Conservation (phyloP, 2,113 vertebrate species). For the Zingel zingel region DNA sequence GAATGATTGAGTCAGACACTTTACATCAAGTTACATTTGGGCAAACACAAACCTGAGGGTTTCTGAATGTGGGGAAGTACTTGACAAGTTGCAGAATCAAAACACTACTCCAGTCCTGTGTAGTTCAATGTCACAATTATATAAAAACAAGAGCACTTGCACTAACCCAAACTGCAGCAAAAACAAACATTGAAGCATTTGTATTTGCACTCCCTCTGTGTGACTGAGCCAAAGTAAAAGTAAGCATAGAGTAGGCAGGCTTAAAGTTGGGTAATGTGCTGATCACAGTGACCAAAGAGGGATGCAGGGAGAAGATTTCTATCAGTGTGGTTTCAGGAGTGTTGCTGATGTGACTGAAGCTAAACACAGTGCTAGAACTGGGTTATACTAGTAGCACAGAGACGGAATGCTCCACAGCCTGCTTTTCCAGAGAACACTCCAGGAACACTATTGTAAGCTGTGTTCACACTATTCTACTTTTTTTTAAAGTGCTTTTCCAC, state of each 20-base stretch:
- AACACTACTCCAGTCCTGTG: not conserved
- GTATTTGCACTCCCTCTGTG: not conserved
- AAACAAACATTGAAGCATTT: not conserved
- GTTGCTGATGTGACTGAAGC: slow-evolving; percentile 11
- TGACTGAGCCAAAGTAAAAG: not conserved
- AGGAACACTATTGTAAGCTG: slow-evolving; percentile 29
- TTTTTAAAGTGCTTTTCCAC: slow-evolving; percentile 45
- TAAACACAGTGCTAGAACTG: slow-evolving; percentile 23
- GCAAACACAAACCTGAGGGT: not conserved
- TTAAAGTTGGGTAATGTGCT: not conserved
- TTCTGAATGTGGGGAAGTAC: not conserved
- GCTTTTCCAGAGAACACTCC: slow-evolving; percentile 40
- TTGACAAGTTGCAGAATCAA: slow-evolving; percentile 1
- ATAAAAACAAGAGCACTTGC: not conserved
- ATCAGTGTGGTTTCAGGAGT: slow-evolving; percentile 13
- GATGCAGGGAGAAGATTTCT: slow-evolving; percentile 11
- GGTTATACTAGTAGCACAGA: slow-evolving; percentile 41
- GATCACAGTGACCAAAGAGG: slow-evolving; percentile 26
- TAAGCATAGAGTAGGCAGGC: not conserved
- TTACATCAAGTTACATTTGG: slow-evolving; percentile 9
- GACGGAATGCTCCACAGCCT: slow-evolving; percentile 37
- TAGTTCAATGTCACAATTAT: not conserved
- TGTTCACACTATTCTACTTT: slow-evolving; percentile 40
- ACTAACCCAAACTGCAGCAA: not conserved
- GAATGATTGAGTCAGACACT: not conserved